Base-by-base conservation (phyloP, 2,113 vertebrate genomes). In the Tinamus guttatus region DNA sequence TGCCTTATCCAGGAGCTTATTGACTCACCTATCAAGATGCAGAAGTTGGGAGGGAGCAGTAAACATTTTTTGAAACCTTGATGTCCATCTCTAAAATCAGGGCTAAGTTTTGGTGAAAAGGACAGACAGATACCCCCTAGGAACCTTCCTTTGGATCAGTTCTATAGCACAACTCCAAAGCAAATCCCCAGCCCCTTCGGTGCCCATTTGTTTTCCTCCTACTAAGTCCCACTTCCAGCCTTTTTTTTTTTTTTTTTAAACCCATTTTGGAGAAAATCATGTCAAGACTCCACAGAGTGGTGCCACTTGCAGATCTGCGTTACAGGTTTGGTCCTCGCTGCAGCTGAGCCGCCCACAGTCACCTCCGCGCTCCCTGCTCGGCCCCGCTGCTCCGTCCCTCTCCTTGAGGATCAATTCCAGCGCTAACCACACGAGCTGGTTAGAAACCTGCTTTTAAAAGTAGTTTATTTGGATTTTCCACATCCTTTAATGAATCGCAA, bases 401-500 rank as follows among this genome's bases (percentile, higher is more conserved):
- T 63, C 49, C 51, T 12, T 36, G 27, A 28, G 49, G 70, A 19
- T 5, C 19, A 36, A 40, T 27, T 64, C 65, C 63, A 59, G 5
- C 17, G 1, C 45, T 6, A 22, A 38, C 76, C 83, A 80, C 97
- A 96, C 79, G 86, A 98, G 32, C 78, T 80, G 78, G 85, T 95
- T 94, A 87, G 81, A 82, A 91, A 47, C 94, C 60, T 98, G 96
- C 96, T 97, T 98, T 97, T 96, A 97, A 98, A 98, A 98, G 97
- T 97, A 97, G 96, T 98, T 98, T 98, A 97, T 98, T 98, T 97
- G 96, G 90, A 97, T 97, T 98, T 98, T 97, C 89, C 95, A 98
- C 97, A 97, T 97, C 97, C 94, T 98, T 98, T 96, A 97, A 97
- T 97, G 96, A 98, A 97, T 96, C 83, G 96, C 96, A 98, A 98